A percentile compares a stretch with the other conserved stretches of the same genome.
These are phyloP conservation scores for Dicentrarchus labrax DNA, from an alignment of 2,113 vertebrate genomes.

Conservation along the genomic window DNA sequence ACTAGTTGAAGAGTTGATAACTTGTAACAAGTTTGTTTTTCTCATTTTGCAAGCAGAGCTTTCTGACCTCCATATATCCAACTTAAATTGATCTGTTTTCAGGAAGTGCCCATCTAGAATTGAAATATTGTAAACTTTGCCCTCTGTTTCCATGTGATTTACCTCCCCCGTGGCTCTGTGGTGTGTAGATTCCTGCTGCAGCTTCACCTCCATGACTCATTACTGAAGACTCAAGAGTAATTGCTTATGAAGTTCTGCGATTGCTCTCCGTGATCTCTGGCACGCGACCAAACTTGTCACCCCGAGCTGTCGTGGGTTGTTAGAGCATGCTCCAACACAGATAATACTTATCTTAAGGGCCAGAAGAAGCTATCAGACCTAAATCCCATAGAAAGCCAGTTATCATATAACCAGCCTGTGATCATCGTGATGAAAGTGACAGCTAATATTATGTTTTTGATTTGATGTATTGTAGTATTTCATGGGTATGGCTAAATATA, in stretches of 20 bases:
- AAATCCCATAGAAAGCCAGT: conserved; percentile 12
- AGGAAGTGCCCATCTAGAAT: background rate
- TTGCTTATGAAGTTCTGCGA: conserved; percentile 47
- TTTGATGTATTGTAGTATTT: background rate
- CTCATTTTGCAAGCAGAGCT: background rate
- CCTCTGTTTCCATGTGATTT: background rate
- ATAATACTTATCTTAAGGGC: conserved; percentile 33
- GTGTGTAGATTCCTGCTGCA: background rate
- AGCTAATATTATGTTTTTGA: background rate
- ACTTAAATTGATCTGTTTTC: background rate
- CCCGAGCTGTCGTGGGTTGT: conserved; percentile 41
- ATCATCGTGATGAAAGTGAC: background rate
- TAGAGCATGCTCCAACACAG: conserved; percentile 8
- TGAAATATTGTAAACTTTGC: background rate
- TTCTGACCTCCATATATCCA: background rate
- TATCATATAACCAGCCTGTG: conserved; percentile 17
- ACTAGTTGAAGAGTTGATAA: too few relatives aligned
- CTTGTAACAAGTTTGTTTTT: too few relatives aligned
- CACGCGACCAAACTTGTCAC: conserved; percentile 57
- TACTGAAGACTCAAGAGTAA: conserved; percentile 54
- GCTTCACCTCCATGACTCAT: conserved; percentile 55
- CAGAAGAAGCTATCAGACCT: conserved; percentile 14
- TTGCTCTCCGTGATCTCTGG: conserved; percentile 52
- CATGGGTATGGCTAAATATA: background rate
- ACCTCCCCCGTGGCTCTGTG: background rate